Percentiles rank a stretch among this genome's conserved stretches.
These are phyloP conservation scores for Ptyas mucosa DNA, from an alignment of 2,113 vertebrate species.

Conservation along the genomic window DNA sequence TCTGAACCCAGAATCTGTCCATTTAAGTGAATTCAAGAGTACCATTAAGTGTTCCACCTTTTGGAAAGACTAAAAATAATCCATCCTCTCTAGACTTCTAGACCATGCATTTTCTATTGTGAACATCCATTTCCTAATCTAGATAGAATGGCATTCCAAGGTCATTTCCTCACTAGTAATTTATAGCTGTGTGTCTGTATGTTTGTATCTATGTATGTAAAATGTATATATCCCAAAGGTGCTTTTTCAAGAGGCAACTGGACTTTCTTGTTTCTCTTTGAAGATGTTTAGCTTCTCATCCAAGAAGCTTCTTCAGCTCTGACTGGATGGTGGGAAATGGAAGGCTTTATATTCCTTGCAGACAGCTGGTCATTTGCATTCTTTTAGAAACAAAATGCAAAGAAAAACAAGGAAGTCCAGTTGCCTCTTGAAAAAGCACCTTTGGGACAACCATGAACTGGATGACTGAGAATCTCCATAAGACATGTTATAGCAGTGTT, in stretches of 20 bases:
- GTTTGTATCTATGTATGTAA: not conserved
- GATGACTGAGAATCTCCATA: not conserved
- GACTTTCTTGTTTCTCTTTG: no score
- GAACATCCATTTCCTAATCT: not conserved
- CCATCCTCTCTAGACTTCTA: not conserved
- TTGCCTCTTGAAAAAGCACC: no score
- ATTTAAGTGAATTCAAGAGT: not conserved
- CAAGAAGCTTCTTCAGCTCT: no score
- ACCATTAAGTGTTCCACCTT: not conserved
- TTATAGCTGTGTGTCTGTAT: not conserved
- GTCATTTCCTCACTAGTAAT: not conserved
- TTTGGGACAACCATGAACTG: no score
- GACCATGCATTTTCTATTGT: not conserved
- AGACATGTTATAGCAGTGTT: not conserved
- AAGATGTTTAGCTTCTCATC: no score
- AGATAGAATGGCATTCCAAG: not conserved
- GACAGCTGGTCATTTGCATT: no score
- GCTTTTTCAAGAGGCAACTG: no score
- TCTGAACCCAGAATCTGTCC: not conserved
- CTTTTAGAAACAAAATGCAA: no score
- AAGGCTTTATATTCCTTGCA: no score
- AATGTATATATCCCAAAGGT: not conserved
- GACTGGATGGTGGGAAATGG: no score
- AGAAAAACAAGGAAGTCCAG: no score
- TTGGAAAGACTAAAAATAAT: not conserved